These are phyloP conservation scores for Cistogaster globosa DNA, from an alignment of 2,888 invertebrate species.

Conservation along the genomic window DNA sequence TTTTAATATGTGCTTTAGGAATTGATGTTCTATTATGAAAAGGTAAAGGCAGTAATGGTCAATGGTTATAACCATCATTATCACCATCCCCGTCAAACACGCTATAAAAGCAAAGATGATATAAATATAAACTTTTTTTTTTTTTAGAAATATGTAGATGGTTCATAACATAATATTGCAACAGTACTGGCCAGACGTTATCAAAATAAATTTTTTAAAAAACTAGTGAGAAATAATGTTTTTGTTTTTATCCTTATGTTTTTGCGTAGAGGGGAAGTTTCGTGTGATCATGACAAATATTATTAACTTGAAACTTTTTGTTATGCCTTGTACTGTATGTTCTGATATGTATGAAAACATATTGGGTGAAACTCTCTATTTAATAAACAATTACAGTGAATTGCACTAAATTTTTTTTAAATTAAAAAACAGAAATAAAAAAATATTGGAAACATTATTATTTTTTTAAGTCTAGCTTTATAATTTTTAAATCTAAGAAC, in stretches of 20 bases:
- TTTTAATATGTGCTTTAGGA: constrained; percentile 68
- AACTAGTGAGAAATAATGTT: neutral
- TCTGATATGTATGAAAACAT: no score
- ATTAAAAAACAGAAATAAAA: no score
- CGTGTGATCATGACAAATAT: neutral
- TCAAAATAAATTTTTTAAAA: neutral
- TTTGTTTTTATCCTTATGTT: neutral
- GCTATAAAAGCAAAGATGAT: neutral
- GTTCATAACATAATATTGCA: constrained; percentile 6
- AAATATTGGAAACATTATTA: no score
- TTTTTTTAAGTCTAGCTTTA: no score
- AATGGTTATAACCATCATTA: constrained; percentile 59
- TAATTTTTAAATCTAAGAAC: no score
- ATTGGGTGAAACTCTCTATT: no score
- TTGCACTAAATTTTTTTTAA: no score
- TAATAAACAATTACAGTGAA: no score
- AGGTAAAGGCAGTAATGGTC: constrained; percentile 69
- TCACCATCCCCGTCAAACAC: constrained; percentile 17
- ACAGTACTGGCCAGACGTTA: neutral
- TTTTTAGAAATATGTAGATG: neutral
- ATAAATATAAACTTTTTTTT: constrained; percentile 52
- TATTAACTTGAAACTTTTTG: neutral
- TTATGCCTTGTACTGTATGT: no score
- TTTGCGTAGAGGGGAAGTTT: neutral
- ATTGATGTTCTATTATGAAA: constrained; percentile 70